Conservation (phyloP, 2,797 vertebrate species). For the Pangasius macronema region DNA sequence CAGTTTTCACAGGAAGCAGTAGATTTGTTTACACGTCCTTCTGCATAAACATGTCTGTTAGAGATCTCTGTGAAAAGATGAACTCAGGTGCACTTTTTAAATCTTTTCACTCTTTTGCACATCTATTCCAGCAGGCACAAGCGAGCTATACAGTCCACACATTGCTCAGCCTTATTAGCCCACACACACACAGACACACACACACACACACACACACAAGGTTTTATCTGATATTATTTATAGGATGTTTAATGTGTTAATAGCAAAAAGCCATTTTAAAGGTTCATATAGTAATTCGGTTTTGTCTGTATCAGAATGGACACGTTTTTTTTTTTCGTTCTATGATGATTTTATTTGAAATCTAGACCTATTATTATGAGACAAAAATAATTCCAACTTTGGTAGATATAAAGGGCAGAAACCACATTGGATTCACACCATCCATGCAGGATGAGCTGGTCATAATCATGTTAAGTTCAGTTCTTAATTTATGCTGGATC, state of each 20-base stretch:
- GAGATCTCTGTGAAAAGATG: slow-evolving; percentile 47
- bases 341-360: too few species aligned
- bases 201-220: background rate
- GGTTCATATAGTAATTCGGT: background rate
- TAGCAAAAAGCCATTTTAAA: background rate
- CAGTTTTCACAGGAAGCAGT: slow-evolving; percentile 65
- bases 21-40: slow-evolving; percentile 75
- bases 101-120: slow-evolving; percentile 58
- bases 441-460: background rate
- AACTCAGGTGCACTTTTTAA: slow-evolving; percentile 30
- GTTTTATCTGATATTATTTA: background rate
- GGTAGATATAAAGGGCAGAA: background rate
- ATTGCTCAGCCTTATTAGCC: background rate
- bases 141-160: slow-evolving; percentile 33
- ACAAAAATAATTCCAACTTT: background rate
- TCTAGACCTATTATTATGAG: background rate
- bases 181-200: slow-evolving; percentile 25
- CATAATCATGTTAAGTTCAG: background rate
- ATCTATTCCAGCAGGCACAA: slow-evolving; percentile 51
- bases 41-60: slow-evolving; percentile 64
- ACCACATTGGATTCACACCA: background rate
- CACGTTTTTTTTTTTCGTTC: too few species aligned
- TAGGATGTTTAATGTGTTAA: background rate
- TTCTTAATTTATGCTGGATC: background rate
- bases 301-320: background rate